Conservation (phyloP, 2,797 vertebrate species). For the Protonibea diacanthus region DNA sequence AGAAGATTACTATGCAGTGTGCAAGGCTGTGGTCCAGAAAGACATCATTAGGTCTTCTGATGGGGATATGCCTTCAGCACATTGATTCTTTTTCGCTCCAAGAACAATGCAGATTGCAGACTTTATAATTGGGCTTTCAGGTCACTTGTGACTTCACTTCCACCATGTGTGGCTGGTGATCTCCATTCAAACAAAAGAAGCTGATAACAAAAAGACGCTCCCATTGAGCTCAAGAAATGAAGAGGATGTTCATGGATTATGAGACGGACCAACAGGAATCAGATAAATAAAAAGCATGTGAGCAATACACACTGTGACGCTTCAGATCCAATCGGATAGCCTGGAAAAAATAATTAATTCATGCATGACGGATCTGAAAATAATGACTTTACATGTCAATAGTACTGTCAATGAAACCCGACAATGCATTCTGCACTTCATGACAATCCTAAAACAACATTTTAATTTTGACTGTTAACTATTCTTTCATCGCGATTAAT, state of each 20-base stretch:
- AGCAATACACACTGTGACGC: slow-evolving; percentile 25
- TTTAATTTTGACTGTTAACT: not conserved
- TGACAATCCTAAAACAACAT: not conserved
- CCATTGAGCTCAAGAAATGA: slow-evolving; percentile 66
- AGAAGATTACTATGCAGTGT: slow-evolving; percentile 91
- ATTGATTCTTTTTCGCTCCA: slow-evolving; percentile 88
- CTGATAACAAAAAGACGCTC: slow-evolving; percentile 74
- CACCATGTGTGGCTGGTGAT: slow-evolving; percentile 74
- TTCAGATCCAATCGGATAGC: slow-evolving; percentile 17
- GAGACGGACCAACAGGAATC: slow-evolving; percentile 45
- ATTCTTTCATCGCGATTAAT: not conserved
- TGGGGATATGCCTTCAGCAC: slow-evolving; percentile 90
- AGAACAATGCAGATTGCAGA: slow-evolving; percentile 90
- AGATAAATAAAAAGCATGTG: slow-evolving; percentile 59
- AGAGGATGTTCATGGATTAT: slow-evolving; percentile 71
- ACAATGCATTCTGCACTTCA: not conserved
- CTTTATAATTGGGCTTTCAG: slow-evolving; percentile 89
- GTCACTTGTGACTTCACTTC: slow-evolving; percentile 86
- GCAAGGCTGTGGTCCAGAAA: slow-evolving; percentile 90
- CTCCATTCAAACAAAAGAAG: slow-evolving; percentile 79
- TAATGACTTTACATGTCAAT: slow-evolving; percentile 5
- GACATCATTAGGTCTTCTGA: slow-evolving; percentile 91
- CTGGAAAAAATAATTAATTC: not conserved
- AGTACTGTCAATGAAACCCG: not conserved
- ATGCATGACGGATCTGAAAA: not conserved